A percentile compares a stretch with the other conserved stretches of the same genome.
phyloP scores from a whole-genome alignment of 1,140 invertebrate genomes.

The Phortica variegata region DNA sequence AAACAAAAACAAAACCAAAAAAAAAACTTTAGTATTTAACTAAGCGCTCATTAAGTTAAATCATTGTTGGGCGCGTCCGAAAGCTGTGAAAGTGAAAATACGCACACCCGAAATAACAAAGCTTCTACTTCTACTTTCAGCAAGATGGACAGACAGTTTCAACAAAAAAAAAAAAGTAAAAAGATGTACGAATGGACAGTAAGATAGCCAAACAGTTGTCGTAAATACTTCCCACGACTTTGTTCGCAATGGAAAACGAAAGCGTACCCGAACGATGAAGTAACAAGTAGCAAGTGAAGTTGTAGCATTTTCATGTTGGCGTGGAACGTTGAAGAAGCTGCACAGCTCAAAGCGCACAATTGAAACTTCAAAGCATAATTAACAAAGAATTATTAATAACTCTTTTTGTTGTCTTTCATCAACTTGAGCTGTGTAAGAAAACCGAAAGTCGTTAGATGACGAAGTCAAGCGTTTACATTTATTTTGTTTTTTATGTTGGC shows the following conservation, averaged over 20 bases:
- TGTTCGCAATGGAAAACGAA: constrained; percentile 41
- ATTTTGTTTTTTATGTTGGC: too few relatives aligned
- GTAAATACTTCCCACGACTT: constrained; percentile 22
- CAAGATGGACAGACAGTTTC: too few relatives aligned
- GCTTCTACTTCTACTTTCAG: too few relatives aligned
- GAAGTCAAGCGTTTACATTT: too few relatives aligned
- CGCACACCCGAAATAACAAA: too few relatives aligned
- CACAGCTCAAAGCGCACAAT: constrained; percentile 54
- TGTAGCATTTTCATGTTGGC: constrained; percentile 11
- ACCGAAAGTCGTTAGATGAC: constrained; percentile 16
- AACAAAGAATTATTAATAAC: constrained; percentile 42
- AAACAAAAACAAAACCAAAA: too few relatives aligned
- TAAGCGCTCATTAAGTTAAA: too few relatives aligned
- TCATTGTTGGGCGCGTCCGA: too few relatives aligned
- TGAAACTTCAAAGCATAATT: constrained; percentile 33
- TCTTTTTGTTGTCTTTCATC: constrained; percentile 11
- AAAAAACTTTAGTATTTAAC: too few relatives aligned
- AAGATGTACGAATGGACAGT: not conserved
- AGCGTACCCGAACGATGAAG: constrained; percentile 52
- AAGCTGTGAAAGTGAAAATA: too few relatives aligned
- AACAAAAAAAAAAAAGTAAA: constrained; percentile 14
- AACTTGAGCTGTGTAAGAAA: constrained; percentile 41
- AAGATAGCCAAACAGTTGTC: too few relatives aligned
- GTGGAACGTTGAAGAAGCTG: constrained; percentile 10
- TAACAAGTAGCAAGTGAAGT: constrained; percentile 26